These are phyloP conservation scores for Ibycter americanus DNA, from an alignment of 2,797 vertebrate species.

Conservation along the genomic window DNA sequence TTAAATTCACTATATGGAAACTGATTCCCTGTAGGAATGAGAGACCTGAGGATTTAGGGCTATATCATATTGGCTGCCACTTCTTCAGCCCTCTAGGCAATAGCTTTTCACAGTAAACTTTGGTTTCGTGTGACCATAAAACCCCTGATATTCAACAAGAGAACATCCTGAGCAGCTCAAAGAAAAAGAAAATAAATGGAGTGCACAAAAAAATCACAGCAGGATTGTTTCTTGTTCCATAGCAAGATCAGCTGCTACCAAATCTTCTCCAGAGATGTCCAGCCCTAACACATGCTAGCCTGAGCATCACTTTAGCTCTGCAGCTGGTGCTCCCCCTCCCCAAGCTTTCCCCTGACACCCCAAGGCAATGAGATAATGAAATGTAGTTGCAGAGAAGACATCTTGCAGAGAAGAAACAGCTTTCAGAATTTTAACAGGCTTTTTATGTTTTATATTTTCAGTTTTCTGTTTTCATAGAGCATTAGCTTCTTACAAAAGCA, in stretches of 20 bases:
- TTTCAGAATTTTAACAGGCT: neutral
- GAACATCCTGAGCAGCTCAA: neutral
- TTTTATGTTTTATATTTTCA: neutral
- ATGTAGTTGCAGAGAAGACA: neutral
- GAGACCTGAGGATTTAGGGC: constrained; percentile 3
- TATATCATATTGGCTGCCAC: neutral
- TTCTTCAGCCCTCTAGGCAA: neutral
- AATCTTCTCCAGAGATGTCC: neutral
- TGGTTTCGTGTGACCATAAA: neutral
- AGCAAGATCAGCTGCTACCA: neutral
- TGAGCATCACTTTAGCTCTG: neutral
- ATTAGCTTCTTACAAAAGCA: neutral
- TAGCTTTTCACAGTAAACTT: constrained; percentile 7
- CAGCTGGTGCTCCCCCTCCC: neutral
- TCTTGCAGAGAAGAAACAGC: neutral
- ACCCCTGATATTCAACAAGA: neutral
- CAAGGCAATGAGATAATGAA: neutral
- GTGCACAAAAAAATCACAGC: neutral
- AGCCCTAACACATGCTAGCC: neutral
- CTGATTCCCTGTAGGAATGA: neutral
- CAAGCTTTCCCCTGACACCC: neutral
- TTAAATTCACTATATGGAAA: constrained; percentile 25
- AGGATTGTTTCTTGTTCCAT: neutral
- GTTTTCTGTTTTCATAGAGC: neutral
- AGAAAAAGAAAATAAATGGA: neutral